Evolutionary conservation across 2,113 vertebrate species (phyloP).

Genomic region (Pao palembangensis): DNA sequence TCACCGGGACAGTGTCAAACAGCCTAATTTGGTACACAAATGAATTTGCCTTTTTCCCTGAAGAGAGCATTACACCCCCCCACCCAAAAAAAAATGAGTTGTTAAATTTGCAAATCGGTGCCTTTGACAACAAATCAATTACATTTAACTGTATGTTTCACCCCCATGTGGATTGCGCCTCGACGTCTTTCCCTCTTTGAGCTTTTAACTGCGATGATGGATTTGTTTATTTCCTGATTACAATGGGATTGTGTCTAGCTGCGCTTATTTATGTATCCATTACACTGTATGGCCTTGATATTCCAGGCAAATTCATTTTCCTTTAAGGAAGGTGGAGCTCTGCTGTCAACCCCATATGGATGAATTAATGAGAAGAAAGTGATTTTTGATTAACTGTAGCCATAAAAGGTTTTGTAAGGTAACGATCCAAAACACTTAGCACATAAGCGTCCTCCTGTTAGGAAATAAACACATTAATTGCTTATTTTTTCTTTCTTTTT

Average conservation of each 20-base stretch:
- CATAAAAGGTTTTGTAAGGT: background rate
- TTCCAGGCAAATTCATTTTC: conserved; percentile 24
- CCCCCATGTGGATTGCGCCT: conserved; percentile 18
- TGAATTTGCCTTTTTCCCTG: conserved; percentile 11
- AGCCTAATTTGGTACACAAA: conserved; percentile 26
- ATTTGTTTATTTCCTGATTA: conserved; percentile 50
- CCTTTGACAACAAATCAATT: conserved; percentile 31
- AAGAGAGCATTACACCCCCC: background rate
- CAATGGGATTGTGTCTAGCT: conserved; percentile 16
- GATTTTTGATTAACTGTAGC: conserved; percentile 16
- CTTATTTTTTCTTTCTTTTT: conserved; percentile 3
- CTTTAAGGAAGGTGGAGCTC: conserved; percentile 5
- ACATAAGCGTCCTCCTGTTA: background rate
- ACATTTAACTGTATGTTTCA: conserved; percentile 14
- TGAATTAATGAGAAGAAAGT: conserved; percentile 2
- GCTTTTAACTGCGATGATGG: conserved; percentile 40
- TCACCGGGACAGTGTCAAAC: conserved; percentile 13
- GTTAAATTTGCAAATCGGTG: conserved; percentile 8
- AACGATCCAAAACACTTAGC: conserved; percentile 1
- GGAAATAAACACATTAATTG: background rate
- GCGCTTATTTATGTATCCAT: conserved; percentile 44
- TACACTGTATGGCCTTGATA: conserved; percentile 20
- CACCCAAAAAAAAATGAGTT: background rate
- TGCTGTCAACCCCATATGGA: conserved; percentile 11
- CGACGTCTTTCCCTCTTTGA: conserved; percentile 21